These are phyloP conservation scores for Agraylea sexmaculata DNA, from an alignment of 1,140 invertebrate species.

Conservation along the genomic window DNA sequence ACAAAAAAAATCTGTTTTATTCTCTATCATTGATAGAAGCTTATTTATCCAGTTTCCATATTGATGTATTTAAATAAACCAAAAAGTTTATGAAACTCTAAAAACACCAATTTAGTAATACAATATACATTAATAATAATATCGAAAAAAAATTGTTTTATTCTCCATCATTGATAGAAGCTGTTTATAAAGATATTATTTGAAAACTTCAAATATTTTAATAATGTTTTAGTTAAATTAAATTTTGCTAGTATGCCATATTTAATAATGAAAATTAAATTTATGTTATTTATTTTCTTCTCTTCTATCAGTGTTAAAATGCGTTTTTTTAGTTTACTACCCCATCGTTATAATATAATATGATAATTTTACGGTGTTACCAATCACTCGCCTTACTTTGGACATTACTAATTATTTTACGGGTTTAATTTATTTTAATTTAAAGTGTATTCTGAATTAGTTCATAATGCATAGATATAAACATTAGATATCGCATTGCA, in stretches of 20 bases:
- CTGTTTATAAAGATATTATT: not conserved
- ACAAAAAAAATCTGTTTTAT: too few species aligned
- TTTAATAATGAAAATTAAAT: conserved; percentile 2
- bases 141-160: not conserved
- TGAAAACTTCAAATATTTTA: not conserved
- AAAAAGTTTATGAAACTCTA: too few species aligned
- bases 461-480: not conserved
- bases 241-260: not conserved
- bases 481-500: not conserved
- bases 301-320: not conserved
- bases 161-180: not conserved
- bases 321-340: conserved; percentile 3
- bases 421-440: not conserved
- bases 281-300: not conserved
- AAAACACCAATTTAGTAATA: too few species aligned
- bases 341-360: too few species aligned
- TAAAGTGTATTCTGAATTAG: not conserved
- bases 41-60: too few species aligned
- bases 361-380: too few species aligned
- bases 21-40: too few species aligned
- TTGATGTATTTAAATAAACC: too few species aligned
- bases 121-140: not conserved
- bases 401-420: conserved; percentile 1
- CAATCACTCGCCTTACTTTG: not conserved
- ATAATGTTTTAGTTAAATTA: not conserved